phyloP scores from a whole-genome alignment of 2,888 invertebrate species.

The Heliconius charithonia region DNA sequence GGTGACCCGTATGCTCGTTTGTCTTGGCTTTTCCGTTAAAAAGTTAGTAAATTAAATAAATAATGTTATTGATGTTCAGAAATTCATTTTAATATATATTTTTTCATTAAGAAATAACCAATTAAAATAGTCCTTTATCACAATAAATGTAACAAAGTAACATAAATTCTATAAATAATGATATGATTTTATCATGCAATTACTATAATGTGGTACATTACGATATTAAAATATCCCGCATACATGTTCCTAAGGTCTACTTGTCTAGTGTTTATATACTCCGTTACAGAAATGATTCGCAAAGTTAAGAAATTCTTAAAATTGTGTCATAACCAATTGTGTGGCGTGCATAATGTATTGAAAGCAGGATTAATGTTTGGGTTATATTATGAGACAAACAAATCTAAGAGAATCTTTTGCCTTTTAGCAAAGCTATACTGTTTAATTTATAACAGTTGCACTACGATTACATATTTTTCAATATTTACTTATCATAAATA shows the following conservation, averaged over 20 bases:
- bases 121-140: neutral
- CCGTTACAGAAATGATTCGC: neutral
- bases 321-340: neutral
- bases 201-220: neutral
- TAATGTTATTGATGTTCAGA: too few species aligned
- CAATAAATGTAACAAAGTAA: neutral
- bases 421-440: neutral
- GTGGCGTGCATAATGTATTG: neutral
- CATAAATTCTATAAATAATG: neutral
- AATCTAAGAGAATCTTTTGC: neutral
- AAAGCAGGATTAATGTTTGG: slow-evolving; percentile 9
- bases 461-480: neutral
- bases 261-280: neutral
- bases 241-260: neutral
- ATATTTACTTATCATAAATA: neutral
- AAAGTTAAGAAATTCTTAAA: neutral
- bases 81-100: too few species aligned
- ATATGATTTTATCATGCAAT: neutral
- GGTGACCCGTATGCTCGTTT: too few species aligned
- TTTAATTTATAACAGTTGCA: neutral
- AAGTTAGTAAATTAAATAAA: too few species aligned
- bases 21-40: too few species aligned
- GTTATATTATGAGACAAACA: neutral
- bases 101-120: too few species aligned
- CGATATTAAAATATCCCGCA: neutral